Conservation (phyloP, 2,113 vertebrate genomes). For the Romanogobio albipinnatus region DNA sequence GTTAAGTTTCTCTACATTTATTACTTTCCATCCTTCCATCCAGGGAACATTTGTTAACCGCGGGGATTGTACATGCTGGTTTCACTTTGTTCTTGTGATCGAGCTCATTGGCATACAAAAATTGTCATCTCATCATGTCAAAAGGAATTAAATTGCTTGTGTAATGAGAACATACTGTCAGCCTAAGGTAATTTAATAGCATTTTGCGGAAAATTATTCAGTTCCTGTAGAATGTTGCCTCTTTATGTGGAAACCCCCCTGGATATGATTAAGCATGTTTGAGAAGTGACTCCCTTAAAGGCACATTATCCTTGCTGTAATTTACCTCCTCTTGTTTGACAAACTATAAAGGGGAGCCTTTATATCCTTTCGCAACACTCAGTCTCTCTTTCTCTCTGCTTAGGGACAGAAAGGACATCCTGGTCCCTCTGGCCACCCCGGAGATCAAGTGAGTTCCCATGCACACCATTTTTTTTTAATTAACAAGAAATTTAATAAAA, state of each 20-base stretch:
- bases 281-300: background rate
- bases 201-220: background rate
- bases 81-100: slow-evolving; percentile 23
- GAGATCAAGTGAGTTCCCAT: slow-evolving; percentile 87
- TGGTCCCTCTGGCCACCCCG: slow-evolving; percentile 88
- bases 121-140: background rate
- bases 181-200: background rate
- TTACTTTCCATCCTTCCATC: slow-evolving; percentile 50
- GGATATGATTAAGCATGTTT: slow-evolving; percentile 20
- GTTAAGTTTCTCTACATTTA: slow-evolving; percentile 25
- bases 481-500: background rate
- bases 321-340: background rate
- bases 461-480: background rate
- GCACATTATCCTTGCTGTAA: background rate
- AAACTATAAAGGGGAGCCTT: background rate
- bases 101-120: slow-evolving; percentile 1
- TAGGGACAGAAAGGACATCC: slow-evolving; percentile 92
- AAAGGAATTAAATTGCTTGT: background rate
- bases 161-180: background rate
- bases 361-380: background rate
- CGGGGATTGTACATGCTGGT: slow-evolving; percentile 30
- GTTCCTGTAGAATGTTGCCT: background rate
- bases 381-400: slow-evolving; percentile 46
- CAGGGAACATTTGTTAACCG: slow-evolving; percentile 49
- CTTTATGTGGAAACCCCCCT: slow-evolving; percentile 19